phyloP scores from a whole-genome alignment of 1,140 invertebrate genomes.

The Lepidurus arcticus region DNA sequence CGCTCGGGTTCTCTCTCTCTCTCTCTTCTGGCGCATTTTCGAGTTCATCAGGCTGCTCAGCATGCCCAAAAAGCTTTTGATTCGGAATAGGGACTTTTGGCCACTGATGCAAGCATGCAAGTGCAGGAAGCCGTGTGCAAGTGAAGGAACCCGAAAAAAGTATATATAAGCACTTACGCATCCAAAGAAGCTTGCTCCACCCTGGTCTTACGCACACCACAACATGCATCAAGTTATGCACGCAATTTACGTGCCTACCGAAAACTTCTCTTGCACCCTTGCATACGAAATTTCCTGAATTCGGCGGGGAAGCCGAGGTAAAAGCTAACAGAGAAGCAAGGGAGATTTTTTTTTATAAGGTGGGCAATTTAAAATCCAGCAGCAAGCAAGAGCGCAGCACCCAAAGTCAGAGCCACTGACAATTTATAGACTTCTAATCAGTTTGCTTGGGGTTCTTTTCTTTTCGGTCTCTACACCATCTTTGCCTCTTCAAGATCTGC shows the following conservation, averaged over 20 bases:
- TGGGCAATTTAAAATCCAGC: neutral
- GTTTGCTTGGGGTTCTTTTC: neutral
- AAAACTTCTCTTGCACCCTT: neutral
- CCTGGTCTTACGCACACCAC: slow-evolving; percentile 8
- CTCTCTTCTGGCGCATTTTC: slow-evolving; percentile 13
- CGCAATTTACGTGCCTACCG: slow-evolving; percentile 18
- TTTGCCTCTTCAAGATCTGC: neutral
- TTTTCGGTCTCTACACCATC: neutral
- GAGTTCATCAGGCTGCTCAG: slow-evolving; percentile 9
- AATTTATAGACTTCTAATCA: slow-evolving; percentile 22
- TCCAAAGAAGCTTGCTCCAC: neutral
- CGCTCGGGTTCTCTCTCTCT: neutral
- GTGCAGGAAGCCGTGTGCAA: no score
- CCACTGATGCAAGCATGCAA: neutral
- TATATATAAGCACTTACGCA: neutral
- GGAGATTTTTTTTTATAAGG: neutral
- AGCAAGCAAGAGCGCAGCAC: neutral
- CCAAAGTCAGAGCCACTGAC: neutral
- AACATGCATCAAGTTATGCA: neutral
- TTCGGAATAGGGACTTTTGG: neutral
- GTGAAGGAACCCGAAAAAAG: neutral
- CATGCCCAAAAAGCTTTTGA: slow-evolving; percentile 11
- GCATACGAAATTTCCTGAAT: neutral
- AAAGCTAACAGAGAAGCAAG: neutral
- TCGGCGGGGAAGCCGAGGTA: neutral